Evolutionary conservation across 2,888 invertebrate genomes (phyloP).

Genomic region (Koerneria pararmatus): DNA sequence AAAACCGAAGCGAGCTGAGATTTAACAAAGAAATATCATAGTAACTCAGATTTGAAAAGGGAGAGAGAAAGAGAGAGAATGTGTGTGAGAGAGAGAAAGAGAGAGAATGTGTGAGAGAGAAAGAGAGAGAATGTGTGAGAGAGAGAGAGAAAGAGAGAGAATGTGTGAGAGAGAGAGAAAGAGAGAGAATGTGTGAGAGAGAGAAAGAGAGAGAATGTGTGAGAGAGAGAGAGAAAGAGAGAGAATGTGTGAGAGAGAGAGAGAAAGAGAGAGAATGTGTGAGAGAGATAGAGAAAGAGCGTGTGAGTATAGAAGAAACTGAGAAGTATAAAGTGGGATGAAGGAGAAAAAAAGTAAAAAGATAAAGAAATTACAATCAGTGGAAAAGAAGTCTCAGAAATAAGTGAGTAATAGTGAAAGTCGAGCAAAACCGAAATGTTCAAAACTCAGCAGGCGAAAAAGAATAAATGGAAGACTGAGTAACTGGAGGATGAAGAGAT

Average conservation of each 20-base stretch:
- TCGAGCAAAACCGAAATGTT: slow-evolving; percentile 6
- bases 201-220: slow-evolving; percentile 3
- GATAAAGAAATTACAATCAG: too few species aligned
- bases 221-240: slow-evolving; percentile 7
- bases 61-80: neutral
- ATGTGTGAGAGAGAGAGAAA: neutral
- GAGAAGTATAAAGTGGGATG: neutral
- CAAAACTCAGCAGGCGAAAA: neutral
- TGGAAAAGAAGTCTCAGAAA: neutral
- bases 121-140: neutral
- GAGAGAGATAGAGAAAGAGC: slow-evolving; percentile 9
- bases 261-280: slow-evolving; percentile 7
- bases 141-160: neutral
- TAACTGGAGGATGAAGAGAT: slow-evolving; percentile 3
- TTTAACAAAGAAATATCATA: neutral
- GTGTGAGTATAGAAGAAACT: slow-evolving; percentile 8
- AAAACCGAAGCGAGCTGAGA: too few species aligned
- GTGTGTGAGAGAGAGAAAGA: neutral
- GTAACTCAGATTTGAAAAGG: neutral
- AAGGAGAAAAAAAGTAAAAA: neutral
- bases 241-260: neutral
- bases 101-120: neutral
- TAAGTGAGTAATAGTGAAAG: slow-evolving; percentile 5
- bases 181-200: neutral
- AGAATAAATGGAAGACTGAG: slow-evolving; percentile 11